These are phyloP conservation scores for Campylorhamphus procurvoides DNA, from an alignment of 2,113 vertebrate species.

Conservation along the genomic window DNA sequence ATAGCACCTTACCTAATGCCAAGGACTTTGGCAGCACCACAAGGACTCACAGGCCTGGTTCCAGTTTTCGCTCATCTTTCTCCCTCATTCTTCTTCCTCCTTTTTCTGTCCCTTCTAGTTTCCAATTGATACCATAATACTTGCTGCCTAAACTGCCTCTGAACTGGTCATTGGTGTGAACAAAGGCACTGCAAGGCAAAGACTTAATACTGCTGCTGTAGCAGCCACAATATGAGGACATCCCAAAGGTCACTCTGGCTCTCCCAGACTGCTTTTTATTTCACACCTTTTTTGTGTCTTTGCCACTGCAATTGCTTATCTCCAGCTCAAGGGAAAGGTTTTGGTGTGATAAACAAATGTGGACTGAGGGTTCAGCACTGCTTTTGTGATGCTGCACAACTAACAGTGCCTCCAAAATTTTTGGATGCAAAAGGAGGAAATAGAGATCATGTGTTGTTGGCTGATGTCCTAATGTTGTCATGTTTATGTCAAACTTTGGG, in stretches of 20 bases:
- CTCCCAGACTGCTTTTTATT: not conserved
- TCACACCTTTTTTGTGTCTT: not conserved
- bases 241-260: not conserved
- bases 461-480: not conserved
- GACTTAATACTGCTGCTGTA: not conserved
- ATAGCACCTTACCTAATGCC: fast-evolving
- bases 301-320: not conserved
- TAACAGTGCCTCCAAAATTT: not conserved
- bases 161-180: not conserved
- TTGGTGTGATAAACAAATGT: not conserved
- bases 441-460: not conserved
- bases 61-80: not conserved
- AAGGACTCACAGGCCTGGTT: not conserved
- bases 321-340: not conserved
- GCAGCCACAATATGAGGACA: not conserved
- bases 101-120: not conserved
- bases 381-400: not conserved
- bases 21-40: not conserved
- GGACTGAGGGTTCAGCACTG: not conserved
- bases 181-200: not conserved
- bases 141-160: not conserved
- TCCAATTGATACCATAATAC: not conserved
- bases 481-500: not conserved
- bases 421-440: not conserved
- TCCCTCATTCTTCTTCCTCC: not conserved